Conservation (phyloP, 37 sponge, comb jelly and placozoan species). For the Ianthella basta region DNA sequence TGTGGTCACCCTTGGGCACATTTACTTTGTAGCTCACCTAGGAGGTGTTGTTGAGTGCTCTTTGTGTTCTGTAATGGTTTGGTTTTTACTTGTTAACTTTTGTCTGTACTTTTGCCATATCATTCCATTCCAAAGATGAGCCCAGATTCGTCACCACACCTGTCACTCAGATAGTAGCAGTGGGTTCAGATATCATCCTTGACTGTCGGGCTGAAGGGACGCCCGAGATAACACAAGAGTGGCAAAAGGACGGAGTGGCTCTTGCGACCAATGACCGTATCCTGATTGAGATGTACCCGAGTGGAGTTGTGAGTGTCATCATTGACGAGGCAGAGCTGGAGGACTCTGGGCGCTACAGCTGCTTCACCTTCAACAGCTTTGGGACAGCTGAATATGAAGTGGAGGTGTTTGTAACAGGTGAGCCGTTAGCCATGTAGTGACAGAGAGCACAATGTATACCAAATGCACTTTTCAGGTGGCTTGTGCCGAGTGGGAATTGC, state of each 20-base stretch:
- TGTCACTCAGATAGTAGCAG: not conserved
- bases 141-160: not conserved
- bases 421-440: too few relatives aligned
- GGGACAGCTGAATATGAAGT: conserved; percentile 27
- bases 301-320: not conserved
- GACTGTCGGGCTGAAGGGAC: conserved; percentile 31
- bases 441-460: too few relatives aligned
- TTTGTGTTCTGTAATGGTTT: too few relatives aligned
- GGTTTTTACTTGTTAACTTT: too few relatives aligned
- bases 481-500: too few relatives aligned
- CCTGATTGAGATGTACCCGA: conserved; percentile 1
- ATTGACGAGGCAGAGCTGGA: not conserved
- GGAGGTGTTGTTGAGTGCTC: too few relatives aligned
- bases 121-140: not conserved
- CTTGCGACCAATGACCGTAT: not conserved
- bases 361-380: conserved; percentile 16
- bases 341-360: conserved; percentile 9
- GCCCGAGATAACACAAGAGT: conserved; percentile 10
- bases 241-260: not conserved
- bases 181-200: not conserved
- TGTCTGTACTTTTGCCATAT: too few relatives aligned
- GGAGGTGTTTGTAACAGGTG: conserved; percentile 24
- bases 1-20: too few relatives aligned
- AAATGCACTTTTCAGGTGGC: too few relatives aligned
- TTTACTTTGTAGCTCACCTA: too few relatives aligned